These are phyloP conservation scores for Dryoscopus gambensis DNA, from an alignment of 2,113 vertebrate genomes.

Conservation along the genomic window DNA sequence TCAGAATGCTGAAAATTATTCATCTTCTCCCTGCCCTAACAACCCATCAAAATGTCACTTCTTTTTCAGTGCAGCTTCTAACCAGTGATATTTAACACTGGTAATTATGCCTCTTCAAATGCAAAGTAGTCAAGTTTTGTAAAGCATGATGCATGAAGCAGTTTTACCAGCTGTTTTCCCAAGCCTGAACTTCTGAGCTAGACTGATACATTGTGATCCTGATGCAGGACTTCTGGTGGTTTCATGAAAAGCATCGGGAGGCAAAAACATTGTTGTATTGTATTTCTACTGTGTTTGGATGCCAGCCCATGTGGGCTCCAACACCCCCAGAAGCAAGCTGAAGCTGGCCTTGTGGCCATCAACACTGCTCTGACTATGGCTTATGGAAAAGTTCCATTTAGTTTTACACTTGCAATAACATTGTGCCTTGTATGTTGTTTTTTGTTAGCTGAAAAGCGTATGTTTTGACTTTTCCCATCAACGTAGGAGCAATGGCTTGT, in stretches of 20 bases:
- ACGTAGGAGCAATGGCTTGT: conserved; percentile 21
- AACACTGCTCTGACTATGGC: conserved; percentile 21
- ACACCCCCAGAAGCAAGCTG: conserved; percentile 43
- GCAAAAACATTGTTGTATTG: conserved; percentile 25
- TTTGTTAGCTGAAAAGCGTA: conserved; percentile 13
- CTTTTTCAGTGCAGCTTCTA: background rate
- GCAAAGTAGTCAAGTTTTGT: background rate
- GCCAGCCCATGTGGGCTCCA: conserved; percentile 17
- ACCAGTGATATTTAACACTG: background rate
- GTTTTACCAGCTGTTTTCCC: background rate
- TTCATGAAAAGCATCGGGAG: conserved; percentile 34
- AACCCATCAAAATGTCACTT: background rate
- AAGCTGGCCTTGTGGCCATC: conserved; percentile 47
- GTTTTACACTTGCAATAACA: conserved; percentile 22
- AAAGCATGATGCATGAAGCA: background rate
- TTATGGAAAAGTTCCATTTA: background rate
- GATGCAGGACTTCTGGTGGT: conserved; percentile 39
- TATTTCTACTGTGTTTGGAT: conserved; percentile 49
- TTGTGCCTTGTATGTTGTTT: conserved; percentile 20
- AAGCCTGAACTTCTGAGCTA: background rate
- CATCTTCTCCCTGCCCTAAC: background rate
- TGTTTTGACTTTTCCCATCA: conserved; percentile 50
- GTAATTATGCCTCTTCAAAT: background rate
- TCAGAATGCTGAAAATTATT: background rate
- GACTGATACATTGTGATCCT: background rate